Evolutionary conservation across 2,113 vertebrate genomes (phyloP), one percentile per base, ranked within the genome.

Genomic region (Perca flavescens): DNA sequence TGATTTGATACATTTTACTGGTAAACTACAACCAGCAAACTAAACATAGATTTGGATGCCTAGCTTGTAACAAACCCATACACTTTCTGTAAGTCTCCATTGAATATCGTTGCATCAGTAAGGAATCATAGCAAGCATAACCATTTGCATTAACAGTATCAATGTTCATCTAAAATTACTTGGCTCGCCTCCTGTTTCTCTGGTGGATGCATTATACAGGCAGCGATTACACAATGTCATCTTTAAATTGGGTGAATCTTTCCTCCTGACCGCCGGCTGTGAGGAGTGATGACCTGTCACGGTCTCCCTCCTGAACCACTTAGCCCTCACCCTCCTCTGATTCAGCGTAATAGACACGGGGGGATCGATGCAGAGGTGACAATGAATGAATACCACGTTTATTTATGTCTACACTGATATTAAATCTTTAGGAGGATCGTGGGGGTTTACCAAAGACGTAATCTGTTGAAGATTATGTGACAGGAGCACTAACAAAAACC

Each of bases 221-320:
- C 56, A 64, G 61, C 17, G 80, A 87, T 87, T 73, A 57, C 47
- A 65, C 77, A 16, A 40, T 53, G 8, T 66, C 12, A 47, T 43
- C 25, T 60, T 69, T 75, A 58, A 82, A 77, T 72, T 87, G 73
- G 80, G 75, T 66, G 66, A 54, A 43, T 78, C 61, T 77, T 43
- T 74, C 58, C 80, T 70, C 47, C n/a, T 47, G 52, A 69, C 36
- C 75, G 22, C 65, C 7, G 3, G 75, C 79, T 58, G 70, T 43
- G 46, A 86, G 54, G 61, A 88, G 11, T 77, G 80, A 91, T 86
- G 80, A 77, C 70, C 74, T 74, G 70, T 84, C 73, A 19, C 28
- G 2, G 46, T 76, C 47, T 79, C 73, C 68, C 77, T 57, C 67
- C 74, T 67, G 13, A 65, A 74, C 31, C 14, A 89, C 79, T 88